These are phyloP conservation scores for Sandelia bainsii DNA, from an alignment of 2,797 vertebrate genomes.

Conservation along the genomic window DNA sequence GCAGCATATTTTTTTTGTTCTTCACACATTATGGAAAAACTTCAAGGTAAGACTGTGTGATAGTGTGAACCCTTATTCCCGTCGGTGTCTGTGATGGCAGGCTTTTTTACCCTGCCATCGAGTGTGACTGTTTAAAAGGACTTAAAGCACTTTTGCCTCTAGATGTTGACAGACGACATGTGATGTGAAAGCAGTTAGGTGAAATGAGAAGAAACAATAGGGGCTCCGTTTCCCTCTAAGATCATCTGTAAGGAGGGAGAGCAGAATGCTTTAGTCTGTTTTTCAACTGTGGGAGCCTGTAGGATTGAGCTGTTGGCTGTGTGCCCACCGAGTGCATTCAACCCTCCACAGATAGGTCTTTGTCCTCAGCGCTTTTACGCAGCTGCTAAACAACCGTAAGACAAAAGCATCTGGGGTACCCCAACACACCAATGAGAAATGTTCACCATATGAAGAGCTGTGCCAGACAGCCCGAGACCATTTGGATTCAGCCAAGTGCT, in stretches of 20 bases:
- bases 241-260: conserved; percentile 68
- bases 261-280: conserved; percentile 73
- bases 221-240: conserved; percentile 51
- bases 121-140: neutral
- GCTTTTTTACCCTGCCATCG: neutral
- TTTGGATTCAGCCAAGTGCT: conserved; percentile 66
- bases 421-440: conserved; percentile 82
- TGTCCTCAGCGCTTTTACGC: conserved; percentile 86
- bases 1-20: neutral
- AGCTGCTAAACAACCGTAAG: conserved; percentile 84
- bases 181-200: conserved; percentile 45
- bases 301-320: conserved; percentile 86
- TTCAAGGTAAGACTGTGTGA: neutral
- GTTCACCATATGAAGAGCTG: conserved; percentile 78
- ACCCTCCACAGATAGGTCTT: conserved; percentile 92
- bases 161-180: neutral
- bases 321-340: conserved; percentile 89
- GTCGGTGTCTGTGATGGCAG: neutral
- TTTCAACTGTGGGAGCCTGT: conserved; percentile 79
- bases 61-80: neutral
- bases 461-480: conserved; percentile 72
- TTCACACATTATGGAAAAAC: neutral
- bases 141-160: conserved; percentile 3
- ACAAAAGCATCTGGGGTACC: conserved; percentile 90
- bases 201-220: conserved; percentile 50